These are phyloP conservation scores for Andrena marginata DNA, from an alignment of 2,888 invertebrate species.

Conservation along the genomic window DNA sequence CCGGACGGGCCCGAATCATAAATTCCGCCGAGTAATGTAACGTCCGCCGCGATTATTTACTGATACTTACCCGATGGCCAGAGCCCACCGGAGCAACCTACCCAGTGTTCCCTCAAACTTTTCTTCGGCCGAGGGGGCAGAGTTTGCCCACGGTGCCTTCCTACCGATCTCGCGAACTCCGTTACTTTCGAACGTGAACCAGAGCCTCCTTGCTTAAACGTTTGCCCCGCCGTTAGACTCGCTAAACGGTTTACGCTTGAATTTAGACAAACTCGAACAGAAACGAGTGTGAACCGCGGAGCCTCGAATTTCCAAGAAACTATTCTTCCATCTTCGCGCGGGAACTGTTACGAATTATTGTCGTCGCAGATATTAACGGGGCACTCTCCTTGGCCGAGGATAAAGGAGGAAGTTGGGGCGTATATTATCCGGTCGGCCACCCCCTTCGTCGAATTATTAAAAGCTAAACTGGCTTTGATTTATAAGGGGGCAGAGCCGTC, in stretches of 20 bases:
- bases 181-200: neutral
- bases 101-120: slow-evolving; percentile 68
- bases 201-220: no score
- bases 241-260: neutral
- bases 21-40: slow-evolving; percentile 83
- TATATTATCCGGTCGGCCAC: slow-evolving; percentile 76
- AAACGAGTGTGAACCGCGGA: no score
- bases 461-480: slow-evolving; percentile 84
- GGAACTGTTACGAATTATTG: slow-evolving; percentile 56
- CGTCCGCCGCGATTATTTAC: slow-evolving; percentile 84
- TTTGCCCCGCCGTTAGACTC: neutral
- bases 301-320: no score
- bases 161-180: neutral
- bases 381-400: slow-evolving; percentile 43
- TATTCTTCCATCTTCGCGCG: neutral
- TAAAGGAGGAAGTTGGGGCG: slow-evolving; percentile 77
- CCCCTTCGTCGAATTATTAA: slow-evolving; percentile 80
- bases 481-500: slow-evolving; percentile 80
- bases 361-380: slow-evolving; percentile 57
- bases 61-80: slow-evolving; percentile 80
- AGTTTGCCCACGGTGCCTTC: neutral
- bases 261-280: neutral
- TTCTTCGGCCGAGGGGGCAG: slow-evolving; percentile 39
- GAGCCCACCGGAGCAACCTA: slow-evolving; percentile 67
- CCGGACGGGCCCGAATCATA: slow-evolving; percentile 82